Percentiles rank a stretch among this genome's conserved stretches.
Evolutionary conservation across 2,113 vertebrate genomes (phyloP).

Genomic region (Pedionomus torquatus): DNA sequence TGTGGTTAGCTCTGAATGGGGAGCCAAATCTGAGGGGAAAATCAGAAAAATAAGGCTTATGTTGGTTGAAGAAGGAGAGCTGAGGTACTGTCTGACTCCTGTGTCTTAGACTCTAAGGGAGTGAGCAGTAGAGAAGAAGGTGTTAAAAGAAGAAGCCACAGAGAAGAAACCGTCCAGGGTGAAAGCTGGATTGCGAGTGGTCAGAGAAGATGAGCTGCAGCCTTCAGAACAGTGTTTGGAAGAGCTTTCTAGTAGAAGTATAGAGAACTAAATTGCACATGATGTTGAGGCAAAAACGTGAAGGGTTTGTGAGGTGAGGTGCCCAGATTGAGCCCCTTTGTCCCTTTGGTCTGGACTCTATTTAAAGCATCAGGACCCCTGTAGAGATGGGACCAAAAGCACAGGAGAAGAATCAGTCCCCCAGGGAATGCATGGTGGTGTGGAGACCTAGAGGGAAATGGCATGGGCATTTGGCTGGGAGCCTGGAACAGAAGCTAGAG

Average conservation of each 20-base stretch:
- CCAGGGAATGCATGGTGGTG: accelerated
- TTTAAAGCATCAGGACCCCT: neutral
- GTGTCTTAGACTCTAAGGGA: neutral
- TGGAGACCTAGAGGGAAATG: neutral
- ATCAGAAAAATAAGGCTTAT: neutral
- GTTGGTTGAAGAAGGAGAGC: neutral
- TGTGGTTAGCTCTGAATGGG: neutral
- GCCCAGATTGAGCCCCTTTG: neutral
- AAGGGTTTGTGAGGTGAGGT: neutral
- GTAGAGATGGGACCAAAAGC: neutral
- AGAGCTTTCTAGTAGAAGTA: neutral
- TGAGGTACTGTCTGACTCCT: neutral
- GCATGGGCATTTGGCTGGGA: accelerated
- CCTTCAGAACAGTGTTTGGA: neutral
- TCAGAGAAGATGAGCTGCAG: neutral
- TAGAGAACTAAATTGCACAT: neutral
- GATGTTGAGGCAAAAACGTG: neutral
- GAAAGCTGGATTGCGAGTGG: neutral
- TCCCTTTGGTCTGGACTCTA: neutral
- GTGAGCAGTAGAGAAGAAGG: neutral
- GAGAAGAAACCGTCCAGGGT: neutral
- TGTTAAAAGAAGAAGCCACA: neutral
- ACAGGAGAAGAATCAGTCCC: neutral
- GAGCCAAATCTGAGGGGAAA: neutral
- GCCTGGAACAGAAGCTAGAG: neutral